Percentiles rank a stretch among this genome's conserved stretches.
phyloP scores from a whole-genome alignment of 2,113 vertebrate species.

The Bujurquina vittata region DNA sequence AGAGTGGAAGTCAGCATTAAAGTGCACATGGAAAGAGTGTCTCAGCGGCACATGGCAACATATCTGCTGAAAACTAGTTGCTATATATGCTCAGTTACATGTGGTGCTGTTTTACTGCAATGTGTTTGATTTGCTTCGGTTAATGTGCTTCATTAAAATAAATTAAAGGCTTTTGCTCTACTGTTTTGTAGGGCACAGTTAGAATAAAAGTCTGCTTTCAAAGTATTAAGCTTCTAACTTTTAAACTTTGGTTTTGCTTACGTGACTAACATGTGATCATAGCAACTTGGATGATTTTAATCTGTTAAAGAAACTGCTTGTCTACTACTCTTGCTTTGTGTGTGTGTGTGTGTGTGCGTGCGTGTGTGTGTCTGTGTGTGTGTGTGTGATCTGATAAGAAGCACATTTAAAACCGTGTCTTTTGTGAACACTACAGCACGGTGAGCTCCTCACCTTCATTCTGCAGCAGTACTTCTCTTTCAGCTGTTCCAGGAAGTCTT shows the following conservation, averaged over 20 bases:
- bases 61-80: neutral
- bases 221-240: no score
- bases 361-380: no score
- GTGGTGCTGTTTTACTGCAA: neutral
- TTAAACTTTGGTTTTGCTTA: neutral
- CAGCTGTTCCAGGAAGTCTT: conserved; percentile 61
- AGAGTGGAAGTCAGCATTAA: neutral
- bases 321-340: neutral
- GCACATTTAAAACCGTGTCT: neutral
- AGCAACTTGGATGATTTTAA: neutral
- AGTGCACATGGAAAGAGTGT: neutral
- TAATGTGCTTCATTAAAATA: neutral
- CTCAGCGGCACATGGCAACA: neutral
- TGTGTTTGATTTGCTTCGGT: neutral
- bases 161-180: neutral
- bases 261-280: neutral
- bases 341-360: no score
- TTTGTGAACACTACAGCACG: neutral
- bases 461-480: conserved; percentile 66
- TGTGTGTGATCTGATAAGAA: neutral
- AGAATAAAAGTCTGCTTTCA: no score
- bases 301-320: neutral
- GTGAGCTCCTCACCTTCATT: conserved; percentile 59
- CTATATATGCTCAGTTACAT: neutral
- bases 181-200: accelerated